Evolutionary conservation across 1,140 invertebrate genomes (phyloP).

Genomic region (Microplitis demolitor): DNA sequence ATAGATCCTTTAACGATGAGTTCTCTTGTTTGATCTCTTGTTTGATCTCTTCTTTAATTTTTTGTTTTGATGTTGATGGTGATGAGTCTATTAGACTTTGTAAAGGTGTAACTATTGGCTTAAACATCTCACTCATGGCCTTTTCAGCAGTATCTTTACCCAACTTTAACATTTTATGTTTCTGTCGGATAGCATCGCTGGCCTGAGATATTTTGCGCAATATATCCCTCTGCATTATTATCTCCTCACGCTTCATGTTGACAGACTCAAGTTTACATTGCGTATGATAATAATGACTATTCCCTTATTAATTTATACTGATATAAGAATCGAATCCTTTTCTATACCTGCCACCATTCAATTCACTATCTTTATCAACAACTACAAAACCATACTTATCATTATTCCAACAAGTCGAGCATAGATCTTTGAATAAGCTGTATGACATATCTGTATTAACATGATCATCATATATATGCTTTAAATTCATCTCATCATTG

Average conservation of each 20-base stretch:
- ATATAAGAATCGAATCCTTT: conserved; percentile 23
- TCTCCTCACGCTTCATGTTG: conserved; percentile 14
- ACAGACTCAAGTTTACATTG: not conserved
- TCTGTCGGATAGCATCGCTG: conserved; percentile 28
- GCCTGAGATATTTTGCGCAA: conserved; percentile 26
- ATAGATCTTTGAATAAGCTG: not conserved
- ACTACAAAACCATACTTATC: not conserved
- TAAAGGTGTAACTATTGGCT: conserved; percentile 15
- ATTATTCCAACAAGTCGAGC: not conserved
- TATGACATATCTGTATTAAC: not conserved
- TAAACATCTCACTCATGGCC: conserved; percentile 13
- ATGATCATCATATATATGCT: not conserved
- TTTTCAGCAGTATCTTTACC: conserved; percentile 7
- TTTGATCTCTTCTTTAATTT: no score
- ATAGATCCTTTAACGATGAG: no score
- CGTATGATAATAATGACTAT: not conserved
- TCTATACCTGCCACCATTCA: not conserved
- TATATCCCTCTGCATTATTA: conserved; percentile 13
- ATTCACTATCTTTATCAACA: not conserved
- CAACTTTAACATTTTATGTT: conserved; percentile 29
- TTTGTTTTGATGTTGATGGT: no score
- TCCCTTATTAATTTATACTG: conserved; percentile 9
- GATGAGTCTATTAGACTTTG: not conserved
- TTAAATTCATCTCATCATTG: conserved; percentile 16
- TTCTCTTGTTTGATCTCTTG: no score